Evolutionary conservation across 1,140 invertebrate genomes (phyloP), one percentile per base, ranked within the genome.

Genomic region (Aleiodes sp.): DNA sequence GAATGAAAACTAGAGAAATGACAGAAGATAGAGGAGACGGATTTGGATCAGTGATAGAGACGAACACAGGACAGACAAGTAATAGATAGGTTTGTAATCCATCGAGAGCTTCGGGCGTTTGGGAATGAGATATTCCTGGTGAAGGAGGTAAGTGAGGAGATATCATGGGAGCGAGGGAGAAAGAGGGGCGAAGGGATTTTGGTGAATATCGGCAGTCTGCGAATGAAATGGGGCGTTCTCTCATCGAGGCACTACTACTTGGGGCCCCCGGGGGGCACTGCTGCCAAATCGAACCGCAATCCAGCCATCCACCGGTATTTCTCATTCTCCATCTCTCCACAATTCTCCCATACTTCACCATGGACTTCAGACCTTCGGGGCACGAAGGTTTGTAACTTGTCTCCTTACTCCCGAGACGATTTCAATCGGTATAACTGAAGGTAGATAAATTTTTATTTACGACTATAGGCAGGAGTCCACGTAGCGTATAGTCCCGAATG

Each of bases 71-170:
- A 82, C 80, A 84, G 81, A 79, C 75, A 80, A 83, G 83, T 85
- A 84, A 86, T 84, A 84, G 83, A 86, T 85, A 85, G 85, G 84
- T 86, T 86, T 86, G 84, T 86, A 86, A 86, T 86, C 83, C 82
- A 84, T 84, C 79, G 77, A 77, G 74, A 76, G 84, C 85, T 85
- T 76, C 37, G 74, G 85, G 83, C 85, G 79, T 79, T 86, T 80
- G 76, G 79, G 80, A 85, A 86, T 85, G 84, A 86, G 84, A 86
- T 86, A 85, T 86, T 86, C 84, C 81, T n/a, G n/a, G n/a, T n/a
- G 82, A 80, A 80, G 80, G 75, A 79, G 76, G 77, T 78, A 78
- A 70, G 79, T 78, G 78, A 70, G 61, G 56, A 2, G 26, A 57
- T 19, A 35, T 12, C 37, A 26, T 10, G 19, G 65, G 31, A 37